Evolutionary conservation across 2,888 invertebrate genomes (phyloP).

Genomic region (Tyria jacobaeae): DNA sequence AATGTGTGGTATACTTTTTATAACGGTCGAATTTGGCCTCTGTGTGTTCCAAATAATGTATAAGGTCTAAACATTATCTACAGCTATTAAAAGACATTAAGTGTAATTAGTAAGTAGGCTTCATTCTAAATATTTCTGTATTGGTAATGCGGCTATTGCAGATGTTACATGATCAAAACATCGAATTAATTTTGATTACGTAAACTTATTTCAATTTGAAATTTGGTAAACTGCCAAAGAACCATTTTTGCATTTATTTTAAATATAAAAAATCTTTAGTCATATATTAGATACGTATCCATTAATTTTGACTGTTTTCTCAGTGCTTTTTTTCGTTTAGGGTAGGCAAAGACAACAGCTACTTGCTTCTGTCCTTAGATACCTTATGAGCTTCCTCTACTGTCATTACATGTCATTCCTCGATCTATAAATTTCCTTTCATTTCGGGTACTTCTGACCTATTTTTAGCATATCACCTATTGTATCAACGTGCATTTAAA

Average conservation of each 20-base stretch:
- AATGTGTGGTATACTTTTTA: slow-evolving; percentile 38
- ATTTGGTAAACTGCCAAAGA: slow-evolving; percentile 36
- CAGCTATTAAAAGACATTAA: slow-evolving; percentile 30
- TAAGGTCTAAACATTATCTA: slow-evolving; percentile 4
- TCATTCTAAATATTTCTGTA: slow-evolving; percentile 18
- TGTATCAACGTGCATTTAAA: neutral
- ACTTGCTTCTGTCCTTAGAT: too few species aligned
- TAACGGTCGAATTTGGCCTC: neutral
- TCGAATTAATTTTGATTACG: slow-evolving; percentile 36
- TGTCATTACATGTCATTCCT: too few species aligned
- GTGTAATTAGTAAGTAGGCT: slow-evolving; percentile 27
- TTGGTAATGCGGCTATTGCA: slow-evolving; percentile 30
- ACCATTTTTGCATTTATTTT: neutral
- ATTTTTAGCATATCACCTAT: neutral
- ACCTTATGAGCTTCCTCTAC: too few species aligned
- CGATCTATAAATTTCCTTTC: too few species aligned
- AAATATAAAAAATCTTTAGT: neutral
- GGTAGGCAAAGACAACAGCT: too few species aligned
- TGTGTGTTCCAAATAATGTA: neutral
- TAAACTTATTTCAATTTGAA: slow-evolving; percentile 35
- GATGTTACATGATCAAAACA: slow-evolving; percentile 40
- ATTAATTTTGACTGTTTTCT: neutral
- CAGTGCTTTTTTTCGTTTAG: neutral
- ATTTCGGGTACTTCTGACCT: too few species aligned
- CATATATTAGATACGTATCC: neutral